Evolutionary conservation across 2,113 vertebrate genomes (phyloP).

Genomic region (Physeter macrocephalus): DNA sequence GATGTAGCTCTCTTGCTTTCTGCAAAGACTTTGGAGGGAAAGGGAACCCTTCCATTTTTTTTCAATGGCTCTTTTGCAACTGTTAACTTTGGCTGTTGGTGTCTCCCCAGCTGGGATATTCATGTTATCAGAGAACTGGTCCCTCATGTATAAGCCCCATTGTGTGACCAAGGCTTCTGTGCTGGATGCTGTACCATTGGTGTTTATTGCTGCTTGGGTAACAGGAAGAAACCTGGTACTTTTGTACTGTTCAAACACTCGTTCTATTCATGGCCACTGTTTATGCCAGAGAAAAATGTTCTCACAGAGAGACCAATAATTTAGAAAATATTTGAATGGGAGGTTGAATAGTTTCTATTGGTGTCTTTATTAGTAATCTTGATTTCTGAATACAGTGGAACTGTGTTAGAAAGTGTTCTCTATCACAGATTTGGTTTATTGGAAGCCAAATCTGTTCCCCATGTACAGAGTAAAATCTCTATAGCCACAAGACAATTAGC

Average conservation of each 20-base stretch:
- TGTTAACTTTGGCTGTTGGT: slow-evolving; percentile 73
- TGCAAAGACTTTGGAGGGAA: slow-evolving; percentile 49
- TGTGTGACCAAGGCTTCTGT: slow-evolving; percentile 65
- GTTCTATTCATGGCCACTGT: slow-evolving; percentile 73
- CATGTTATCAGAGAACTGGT: slow-evolving; percentile 78
- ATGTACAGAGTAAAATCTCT: slow-evolving; percentile 32
- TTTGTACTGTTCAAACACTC: slow-evolving; percentile 79
- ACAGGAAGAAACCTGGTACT: slow-evolving; percentile 81
- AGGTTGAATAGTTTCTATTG: slow-evolving; percentile 71
- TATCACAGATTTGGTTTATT: slow-evolving; percentile 5
- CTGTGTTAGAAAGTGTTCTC: slow-evolving; percentile 47
- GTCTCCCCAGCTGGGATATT: slow-evolving; percentile 76
- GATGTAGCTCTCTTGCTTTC: slow-evolving; percentile 20
- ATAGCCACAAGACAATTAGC: background rate
- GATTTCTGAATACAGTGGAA: slow-evolving; percentile 62
- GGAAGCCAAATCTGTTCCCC: slow-evolving; percentile 47
- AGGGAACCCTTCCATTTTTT: slow-evolving; percentile 60
- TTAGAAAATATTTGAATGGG: slow-evolving; percentile 67
- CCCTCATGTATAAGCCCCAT: slow-evolving; percentile 66
- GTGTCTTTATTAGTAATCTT: slow-evolving; percentile 62
- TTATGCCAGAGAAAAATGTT: slow-evolving; percentile 68
- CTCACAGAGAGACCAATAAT: slow-evolving; percentile 75
- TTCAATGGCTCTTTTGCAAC: slow-evolving; percentile 69
- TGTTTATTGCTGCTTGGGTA: slow-evolving; percentile 72
- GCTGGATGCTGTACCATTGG: slow-evolving; percentile 60